Conservation (phyloP, 2,888 invertebrate genomes). For the Dastarcus helophoroides region DNA sequence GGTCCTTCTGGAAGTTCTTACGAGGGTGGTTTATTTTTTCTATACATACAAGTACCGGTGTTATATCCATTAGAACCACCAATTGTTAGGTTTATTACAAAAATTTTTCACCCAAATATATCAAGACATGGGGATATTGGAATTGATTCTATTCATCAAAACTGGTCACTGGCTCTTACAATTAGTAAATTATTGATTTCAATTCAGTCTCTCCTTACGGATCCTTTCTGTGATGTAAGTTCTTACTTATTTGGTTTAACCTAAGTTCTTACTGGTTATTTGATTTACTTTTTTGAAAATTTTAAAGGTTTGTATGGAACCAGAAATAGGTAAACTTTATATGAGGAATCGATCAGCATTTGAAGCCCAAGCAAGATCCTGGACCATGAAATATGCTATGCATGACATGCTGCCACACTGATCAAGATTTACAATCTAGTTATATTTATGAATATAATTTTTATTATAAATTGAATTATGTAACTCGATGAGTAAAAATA, state of each 20-base stretch:
- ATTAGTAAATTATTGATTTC: constrained; percentile 81
- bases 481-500: too few species aligned
- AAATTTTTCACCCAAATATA: constrained; percentile 89
- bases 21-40: constrained; percentile 85
- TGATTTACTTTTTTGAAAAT: background rate
- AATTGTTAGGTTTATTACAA: constrained; percentile 81
- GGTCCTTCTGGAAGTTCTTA: constrained; percentile 90
- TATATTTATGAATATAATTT: too few species aligned
- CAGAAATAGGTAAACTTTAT: constrained; percentile 68
- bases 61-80: constrained; percentile 88
- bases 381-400: constrained; percentile 88
- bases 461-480: too few species aligned
- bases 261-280: constrained; percentile 1
- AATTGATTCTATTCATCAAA: constrained; percentile 88
- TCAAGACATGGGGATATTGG: constrained; percentile 93
- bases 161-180: constrained; percentile 91
- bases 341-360: constrained; percentile 58
- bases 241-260: constrained; percentile 2
- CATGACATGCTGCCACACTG: constrained; percentile 40
- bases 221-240: constrained; percentile 74
- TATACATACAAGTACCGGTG: constrained; percentile 81
- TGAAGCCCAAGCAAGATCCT: constrained; percentile 66
- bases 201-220: constrained; percentile 78
- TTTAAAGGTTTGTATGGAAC: constrained; percentile 77
- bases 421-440: constrained; percentile 5